A percentile compares a stretch with the other conserved stretches of the same genome.
Conservation (phyloP, 2,797 vertebrate species). For the Pseudochirops corinnae region DNA sequence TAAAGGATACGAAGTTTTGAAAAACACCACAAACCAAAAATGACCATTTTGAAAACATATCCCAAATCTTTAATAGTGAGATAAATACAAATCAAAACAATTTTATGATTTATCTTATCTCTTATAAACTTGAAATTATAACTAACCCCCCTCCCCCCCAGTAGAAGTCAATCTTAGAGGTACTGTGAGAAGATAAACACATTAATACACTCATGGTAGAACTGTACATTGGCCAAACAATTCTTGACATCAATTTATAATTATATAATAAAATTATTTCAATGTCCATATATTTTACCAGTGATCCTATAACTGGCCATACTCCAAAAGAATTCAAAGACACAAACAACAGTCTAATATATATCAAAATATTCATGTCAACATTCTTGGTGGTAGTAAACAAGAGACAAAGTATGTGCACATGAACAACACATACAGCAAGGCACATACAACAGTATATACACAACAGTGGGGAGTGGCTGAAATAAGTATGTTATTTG, state of each 20-base stretch:
- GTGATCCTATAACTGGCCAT: not conserved
- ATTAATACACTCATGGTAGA: not conserved
- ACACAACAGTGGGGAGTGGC: not conserved
- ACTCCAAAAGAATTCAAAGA: not conserved
- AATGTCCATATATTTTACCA: not conserved
- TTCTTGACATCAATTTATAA: not conserved
- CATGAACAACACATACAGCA: not conserved
- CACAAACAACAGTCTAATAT: not conserved
- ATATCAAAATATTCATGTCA: not conserved
- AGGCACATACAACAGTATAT: too few species aligned
- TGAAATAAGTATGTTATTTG: not conserved
- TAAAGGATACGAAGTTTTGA: not conserved
- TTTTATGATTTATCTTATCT: not conserved
- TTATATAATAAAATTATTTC: not conserved
- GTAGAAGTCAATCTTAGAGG: not conserved
- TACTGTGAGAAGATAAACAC: not conserved
- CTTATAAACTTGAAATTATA: not conserved
- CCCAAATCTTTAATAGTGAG: not conserved
- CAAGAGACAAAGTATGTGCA: not conserved
- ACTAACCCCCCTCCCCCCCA: not conserved
- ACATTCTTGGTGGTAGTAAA: not conserved
- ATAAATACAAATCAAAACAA: not conserved
- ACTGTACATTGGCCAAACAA: not conserved
- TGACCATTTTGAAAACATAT: not conserved
- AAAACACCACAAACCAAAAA: not conserved